Conservation (phyloP, 2,113 vertebrate species). For the Aldabrachelys gigantea region DNA sequence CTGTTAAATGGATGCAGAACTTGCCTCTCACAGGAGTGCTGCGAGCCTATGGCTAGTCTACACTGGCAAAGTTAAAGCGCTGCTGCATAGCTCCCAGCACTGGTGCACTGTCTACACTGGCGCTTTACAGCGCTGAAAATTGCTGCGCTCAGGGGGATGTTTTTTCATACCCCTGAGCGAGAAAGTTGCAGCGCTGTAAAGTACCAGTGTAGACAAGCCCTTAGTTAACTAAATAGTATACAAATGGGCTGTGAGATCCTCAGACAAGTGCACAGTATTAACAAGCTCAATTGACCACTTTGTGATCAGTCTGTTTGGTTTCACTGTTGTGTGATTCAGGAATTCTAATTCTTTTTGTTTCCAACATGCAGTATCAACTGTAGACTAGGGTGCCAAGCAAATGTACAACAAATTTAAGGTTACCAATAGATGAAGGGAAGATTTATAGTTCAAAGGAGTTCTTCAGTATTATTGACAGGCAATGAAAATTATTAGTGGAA, state of each 20-base stretch:
- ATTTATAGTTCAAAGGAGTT: neutral
- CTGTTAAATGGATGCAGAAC: neutral
- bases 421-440: neutral
- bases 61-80: no score
- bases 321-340: neutral
- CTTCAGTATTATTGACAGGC: accelerated
- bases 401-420: neutral
- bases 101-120: no score
- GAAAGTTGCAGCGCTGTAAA: no score
- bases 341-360: neutral
- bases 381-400: neutral
- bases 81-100: no score
- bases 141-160: no score
- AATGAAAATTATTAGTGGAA: neutral
- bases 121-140: no score
- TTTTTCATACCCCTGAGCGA: no score
- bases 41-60: neutral
- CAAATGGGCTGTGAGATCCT: neutral
- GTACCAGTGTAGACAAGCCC: no score
- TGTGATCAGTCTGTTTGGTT: neutral
- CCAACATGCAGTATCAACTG: neutral
- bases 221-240: neutral
- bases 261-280: neutral
- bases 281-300: neutral
- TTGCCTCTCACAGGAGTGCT: neutral